Conservation (phyloP, 1,140 invertebrate genomes). For the Bemisia tabaci region DNA sequence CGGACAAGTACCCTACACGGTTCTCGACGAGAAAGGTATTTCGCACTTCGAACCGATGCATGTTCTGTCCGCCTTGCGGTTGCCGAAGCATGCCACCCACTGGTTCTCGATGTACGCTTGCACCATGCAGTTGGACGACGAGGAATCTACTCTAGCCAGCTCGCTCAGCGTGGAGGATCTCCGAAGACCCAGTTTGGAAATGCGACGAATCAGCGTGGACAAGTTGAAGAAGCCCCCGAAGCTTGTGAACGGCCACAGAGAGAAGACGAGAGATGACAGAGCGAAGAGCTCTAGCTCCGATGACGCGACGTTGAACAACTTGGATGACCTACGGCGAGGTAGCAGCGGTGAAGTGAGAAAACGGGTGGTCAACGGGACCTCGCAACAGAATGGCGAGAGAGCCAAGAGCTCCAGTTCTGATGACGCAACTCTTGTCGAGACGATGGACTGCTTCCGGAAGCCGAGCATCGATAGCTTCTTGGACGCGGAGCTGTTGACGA, state of each 20-base stretch:
- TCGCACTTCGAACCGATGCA: conserved; percentile 60
- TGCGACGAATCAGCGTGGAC: background rate
- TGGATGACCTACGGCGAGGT: background rate
- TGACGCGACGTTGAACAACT: background rate
- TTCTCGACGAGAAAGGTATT: conserved; percentile 60
- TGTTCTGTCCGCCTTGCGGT: conserved; percentile 50
- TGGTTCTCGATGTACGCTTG: conserved; percentile 24
- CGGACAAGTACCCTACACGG: conserved; percentile 57
- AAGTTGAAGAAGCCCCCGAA: background rate
- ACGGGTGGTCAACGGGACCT: background rate
- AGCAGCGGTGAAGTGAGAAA: background rate
- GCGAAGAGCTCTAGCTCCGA: background rate
- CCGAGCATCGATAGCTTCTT: background rate
- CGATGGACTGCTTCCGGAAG: background rate
- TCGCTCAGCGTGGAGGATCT: conserved; percentile 16
- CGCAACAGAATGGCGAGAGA: background rate
- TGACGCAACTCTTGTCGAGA: background rate
- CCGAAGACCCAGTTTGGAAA: background rate
- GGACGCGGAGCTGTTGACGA: background rate
- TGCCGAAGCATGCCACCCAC: conserved; percentile 45
- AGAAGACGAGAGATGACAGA: background rate
- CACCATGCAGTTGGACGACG: conserved; percentile 9
- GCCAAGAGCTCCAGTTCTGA: background rate
- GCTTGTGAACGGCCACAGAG: background rate
- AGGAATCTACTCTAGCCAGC: conserved; percentile 11